Base-by-base conservation (phyloP, 2,797 vertebrate species). In the Menidia menidia region DNA sequence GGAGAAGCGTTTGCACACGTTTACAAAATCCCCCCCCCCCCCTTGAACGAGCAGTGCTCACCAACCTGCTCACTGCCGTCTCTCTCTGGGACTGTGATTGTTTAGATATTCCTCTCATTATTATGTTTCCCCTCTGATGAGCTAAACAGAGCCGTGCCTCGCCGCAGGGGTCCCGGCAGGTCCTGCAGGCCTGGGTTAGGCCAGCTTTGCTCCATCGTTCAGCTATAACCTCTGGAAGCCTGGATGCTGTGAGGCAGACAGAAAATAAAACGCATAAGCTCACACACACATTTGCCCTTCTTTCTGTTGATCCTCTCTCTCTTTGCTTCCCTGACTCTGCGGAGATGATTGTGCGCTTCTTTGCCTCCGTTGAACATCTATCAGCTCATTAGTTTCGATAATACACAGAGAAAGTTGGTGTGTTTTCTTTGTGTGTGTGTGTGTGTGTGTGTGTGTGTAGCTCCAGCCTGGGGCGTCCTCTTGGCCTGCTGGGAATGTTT, bases 311-410 rank as follows among this genome's bases (percentile, higher is more conserved):
- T 89, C 87, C 86, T 86, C 75, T 75, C 72, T 84, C 77, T 77
- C 75, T n/a, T n/a, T 78, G 77, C 64, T 83, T 76, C 76, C 84
- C 83, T 87, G 82, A 84, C 87, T 94, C 89, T 70, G 76, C 93
- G 88, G 88, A 94, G 92, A 90, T 86, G 72, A 90, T 87, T 88
- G 90, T 89, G 73, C 90, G 90, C 81, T 86, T 82, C 83, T 79
- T 85, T 86, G 59, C 83, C 76, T 89, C 81, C 72, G 88, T 88
- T 79, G 75, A 89, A 91, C 89, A 89, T 88, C 83, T 92, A 85
- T 88, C 83, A 88, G 90, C 85, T 92, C 88, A 93, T 94, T 92
- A 93, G 88, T 88, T 88, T 81, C 90, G 78, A 86, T 93, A 93
- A 93, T 85, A 58, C 74, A 89, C 84, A 86, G 87, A 90, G 84